Evolutionary conservation across 2,113 vertebrate species (phyloP), one percentile per base, ranked within the genome.

Genomic region (Thamnaconus septentrionalis): DNA sequence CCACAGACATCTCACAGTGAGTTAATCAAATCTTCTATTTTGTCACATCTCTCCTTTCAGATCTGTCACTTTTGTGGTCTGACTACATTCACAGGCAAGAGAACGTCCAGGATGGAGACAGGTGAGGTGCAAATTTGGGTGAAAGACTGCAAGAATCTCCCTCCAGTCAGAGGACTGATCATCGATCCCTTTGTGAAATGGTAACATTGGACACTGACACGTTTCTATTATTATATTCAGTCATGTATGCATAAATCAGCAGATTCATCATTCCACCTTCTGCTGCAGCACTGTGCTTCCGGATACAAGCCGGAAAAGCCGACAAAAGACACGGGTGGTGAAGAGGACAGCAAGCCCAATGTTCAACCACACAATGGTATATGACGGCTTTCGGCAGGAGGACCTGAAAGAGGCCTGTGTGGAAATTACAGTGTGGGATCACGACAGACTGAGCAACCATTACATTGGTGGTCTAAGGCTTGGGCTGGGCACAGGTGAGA

Each of bases 301-400:
- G 71, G 96, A 98, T 66, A 94, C 87, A 0, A 95, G 92, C 75
- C 88, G 89, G 41, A 98, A 96, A 86, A 94, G 93, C 62, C 88
- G 91, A 1, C 96, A 99, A 87, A 98, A 94, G 82, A 96, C 95
- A 0, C 92, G 93, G 46, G 92, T 94, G 0, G 91, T 97, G 55
- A 89, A 93, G 68, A 94, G 93, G 83, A 95, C 93, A 0, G 80
- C 87, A 59, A 94, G 92, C 68, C 97, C 97, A 0, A 67, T 94
- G 60, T 99, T 99, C 79, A 98, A 99, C 81, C 96, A 98, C 84
- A 98, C 94, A 18, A 96, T 99, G 96, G 94, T 98, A 55, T 98
- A 96, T 0, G 94, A 99, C 5, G 95, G 94, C 49, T 93, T 99
- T 73, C 89, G 85, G 41, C 82, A 90, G 9, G 93, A 94, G 70